These are phyloP conservation scores for Odontomachus brunneus DNA, from an alignment of 1,140 invertebrate species.

Conservation along the genomic window DNA sequence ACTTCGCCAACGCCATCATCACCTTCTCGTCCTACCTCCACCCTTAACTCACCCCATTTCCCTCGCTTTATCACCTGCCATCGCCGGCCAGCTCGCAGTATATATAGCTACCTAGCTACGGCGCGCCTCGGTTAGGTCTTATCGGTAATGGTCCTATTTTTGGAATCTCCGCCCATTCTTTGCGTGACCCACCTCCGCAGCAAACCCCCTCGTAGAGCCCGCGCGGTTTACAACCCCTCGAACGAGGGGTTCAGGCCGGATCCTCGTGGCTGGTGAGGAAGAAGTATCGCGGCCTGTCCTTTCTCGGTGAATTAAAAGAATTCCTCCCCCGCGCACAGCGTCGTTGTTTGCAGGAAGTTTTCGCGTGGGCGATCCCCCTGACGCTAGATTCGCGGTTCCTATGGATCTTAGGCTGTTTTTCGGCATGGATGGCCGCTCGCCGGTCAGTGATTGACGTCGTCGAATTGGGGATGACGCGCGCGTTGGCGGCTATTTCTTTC, in stretches of 20 bases:
- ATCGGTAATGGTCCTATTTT: conserved; percentile 85
- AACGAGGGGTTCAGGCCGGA: conserved; percentile 22
- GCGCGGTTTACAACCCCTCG: conserved; percentile 38
- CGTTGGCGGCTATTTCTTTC: not conserved
- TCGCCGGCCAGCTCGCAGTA: conserved; percentile 75
- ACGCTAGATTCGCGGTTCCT: not conserved
- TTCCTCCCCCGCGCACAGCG: too few relatives aligned
- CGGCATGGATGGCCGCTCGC: too few relatives aligned
- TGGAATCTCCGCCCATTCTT: conserved; percentile 85
- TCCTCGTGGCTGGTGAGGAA: conserved; percentile 15
- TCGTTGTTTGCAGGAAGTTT: too few relatives aligned
- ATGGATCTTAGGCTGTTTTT: too few relatives aligned
- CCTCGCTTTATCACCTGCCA: conserved; percentile 83
- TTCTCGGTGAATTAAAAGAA: too few relatives aligned
- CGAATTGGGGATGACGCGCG: too few relatives aligned
- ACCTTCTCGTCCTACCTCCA: conserved; percentile 66
- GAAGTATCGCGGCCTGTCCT: conserved; percentile 4
- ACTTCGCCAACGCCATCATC: conserved; percentile 67
- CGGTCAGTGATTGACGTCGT: too few relatives aligned
- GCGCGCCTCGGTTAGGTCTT: conserved; percentile 80
- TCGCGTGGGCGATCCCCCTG: not conserved
- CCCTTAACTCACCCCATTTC: conserved; percentile 79
- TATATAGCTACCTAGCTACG: conserved; percentile 71
- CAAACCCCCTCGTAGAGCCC: not conserved
- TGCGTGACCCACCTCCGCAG: conserved; percentile 81